phyloP scores from a whole-genome alignment of 2,888 invertebrate genomes.

The Acleris literana region DNA sequence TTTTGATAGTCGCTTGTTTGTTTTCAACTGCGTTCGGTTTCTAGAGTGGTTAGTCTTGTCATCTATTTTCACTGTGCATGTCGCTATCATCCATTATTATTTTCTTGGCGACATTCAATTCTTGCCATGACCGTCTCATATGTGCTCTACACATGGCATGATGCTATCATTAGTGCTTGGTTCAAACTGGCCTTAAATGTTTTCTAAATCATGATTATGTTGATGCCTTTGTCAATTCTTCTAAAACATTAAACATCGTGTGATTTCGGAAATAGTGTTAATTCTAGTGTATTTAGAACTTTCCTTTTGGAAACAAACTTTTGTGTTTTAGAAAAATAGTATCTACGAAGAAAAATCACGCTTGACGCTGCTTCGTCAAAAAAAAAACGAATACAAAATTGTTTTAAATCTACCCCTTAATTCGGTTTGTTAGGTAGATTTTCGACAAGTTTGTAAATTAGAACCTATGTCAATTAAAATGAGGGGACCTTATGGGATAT shows the following conservation, averaged over 20 bases:
- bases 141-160: conserved; percentile 32
- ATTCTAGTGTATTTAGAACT: no score
- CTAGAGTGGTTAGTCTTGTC: conserved; percentile 18
- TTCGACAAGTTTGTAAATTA: conserved; percentile 19
- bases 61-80: conserved; percentile 49
- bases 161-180: conserved; percentile 17
- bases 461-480: not conserved
- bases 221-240: not conserved
- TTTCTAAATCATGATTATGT: not conserved
- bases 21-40: conserved; percentile 13
- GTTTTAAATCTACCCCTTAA: conserved; percentile 19
- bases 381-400: conserved; percentile 11
- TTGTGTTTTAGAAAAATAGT: conserved; percentile 9
- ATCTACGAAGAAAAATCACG: conserved; percentile 18
- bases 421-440: conserved; percentile 17
- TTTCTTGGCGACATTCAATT: conserved; percentile 8
- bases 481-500: conserved; percentile 11
- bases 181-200: not conserved
- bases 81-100: conserved; percentile 42
- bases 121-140: conserved; percentile 19
- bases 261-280: not conserved
- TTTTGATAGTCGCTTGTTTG: conserved; percentile 19
- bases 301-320: not conserved
- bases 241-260: not conserved
- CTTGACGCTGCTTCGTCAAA: conserved; percentile 30